These are phyloP conservation scores for Centropristis striata DNA, from an alignment of 2,113 vertebrate species.

Conservation along the genomic window DNA sequence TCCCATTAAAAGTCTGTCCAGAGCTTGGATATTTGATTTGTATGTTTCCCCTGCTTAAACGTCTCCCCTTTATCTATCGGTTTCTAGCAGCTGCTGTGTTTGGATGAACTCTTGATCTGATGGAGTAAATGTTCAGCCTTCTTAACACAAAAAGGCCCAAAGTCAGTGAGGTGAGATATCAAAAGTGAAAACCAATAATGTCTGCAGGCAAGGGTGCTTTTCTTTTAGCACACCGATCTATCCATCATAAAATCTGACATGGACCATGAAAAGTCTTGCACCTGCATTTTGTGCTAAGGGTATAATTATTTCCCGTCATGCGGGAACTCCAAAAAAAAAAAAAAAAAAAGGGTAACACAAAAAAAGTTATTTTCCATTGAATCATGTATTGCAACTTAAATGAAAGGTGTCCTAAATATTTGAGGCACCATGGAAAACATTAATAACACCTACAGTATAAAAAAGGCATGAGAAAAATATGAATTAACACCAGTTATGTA, in stretches of 20 bases:
- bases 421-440: background rate
- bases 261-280: background rate
- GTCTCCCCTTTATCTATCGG: background rate
- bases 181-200: constrained; percentile 7
- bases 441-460: background rate
- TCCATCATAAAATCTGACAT: background rate
- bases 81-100: background rate
- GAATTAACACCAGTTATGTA: constrained; percentile 66
- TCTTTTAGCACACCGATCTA: background rate
- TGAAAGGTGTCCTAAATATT: background rate
- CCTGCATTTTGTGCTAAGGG: background rate
- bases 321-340: background rate
- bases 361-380: background rate
- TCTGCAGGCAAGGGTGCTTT: background rate
- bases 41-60: too few species aligned
- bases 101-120: background rate
- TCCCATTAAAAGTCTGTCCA: background rate
- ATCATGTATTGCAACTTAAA: background rate
- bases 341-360: background rate
- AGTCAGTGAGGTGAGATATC: background rate
- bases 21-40: background rate
- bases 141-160: background rate
- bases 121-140: background rate
- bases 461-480: constrained; percentile 3
- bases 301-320: background rate